These are phyloP conservation scores for Metalampra italica DNA, from an alignment of 2,888 invertebrate genomes.

Conservation along the genomic window DNA sequence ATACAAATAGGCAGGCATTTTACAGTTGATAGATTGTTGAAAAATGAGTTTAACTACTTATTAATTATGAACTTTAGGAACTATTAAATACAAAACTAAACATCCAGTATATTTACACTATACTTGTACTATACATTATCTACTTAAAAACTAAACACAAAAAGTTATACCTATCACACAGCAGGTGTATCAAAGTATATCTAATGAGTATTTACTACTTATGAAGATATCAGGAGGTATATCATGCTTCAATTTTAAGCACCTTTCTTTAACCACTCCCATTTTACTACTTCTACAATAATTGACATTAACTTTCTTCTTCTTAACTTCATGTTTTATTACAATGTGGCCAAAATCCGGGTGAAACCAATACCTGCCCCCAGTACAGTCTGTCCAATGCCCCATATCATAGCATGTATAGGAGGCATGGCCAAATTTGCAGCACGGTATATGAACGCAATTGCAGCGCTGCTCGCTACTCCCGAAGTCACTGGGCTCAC, in stretches of 20 bases:
- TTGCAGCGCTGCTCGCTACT: conserved; percentile 92
- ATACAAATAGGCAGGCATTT: no score
- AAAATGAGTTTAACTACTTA: no score
- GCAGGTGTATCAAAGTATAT: conserved; percentile 6
- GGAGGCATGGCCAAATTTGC: conserved; percentile 94
- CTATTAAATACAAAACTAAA: not conserved
- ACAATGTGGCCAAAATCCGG: conserved; percentile 94
- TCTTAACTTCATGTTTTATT: conserved; percentile 49
- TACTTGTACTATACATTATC: not conserved
- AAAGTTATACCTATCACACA: not conserved
- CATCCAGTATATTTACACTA: not conserved
- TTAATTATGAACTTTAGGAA: not conserved
- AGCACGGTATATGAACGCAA: conserved; percentile 95
- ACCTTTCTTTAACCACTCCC: conserved; percentile 34
- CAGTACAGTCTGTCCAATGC: conserved; percentile 94
- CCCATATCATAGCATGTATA: conserved; percentile 95
- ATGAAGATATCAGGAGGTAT: conserved; percentile 8
- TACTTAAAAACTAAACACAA: not conserved
- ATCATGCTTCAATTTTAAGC: conserved; percentile 34
- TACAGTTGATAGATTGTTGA: no score
- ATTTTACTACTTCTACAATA: conserved; percentile 40
- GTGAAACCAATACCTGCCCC: conserved; percentile 95
- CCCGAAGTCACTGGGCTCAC: conserved; percentile 93
- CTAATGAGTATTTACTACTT: conserved; percentile 37
- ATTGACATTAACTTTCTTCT: conserved; percentile 46